These are phyloP conservation scores for Diorhabda carinulata DNA, from an alignment of 1,140 invertebrate species.

Conservation along the genomic window DNA sequence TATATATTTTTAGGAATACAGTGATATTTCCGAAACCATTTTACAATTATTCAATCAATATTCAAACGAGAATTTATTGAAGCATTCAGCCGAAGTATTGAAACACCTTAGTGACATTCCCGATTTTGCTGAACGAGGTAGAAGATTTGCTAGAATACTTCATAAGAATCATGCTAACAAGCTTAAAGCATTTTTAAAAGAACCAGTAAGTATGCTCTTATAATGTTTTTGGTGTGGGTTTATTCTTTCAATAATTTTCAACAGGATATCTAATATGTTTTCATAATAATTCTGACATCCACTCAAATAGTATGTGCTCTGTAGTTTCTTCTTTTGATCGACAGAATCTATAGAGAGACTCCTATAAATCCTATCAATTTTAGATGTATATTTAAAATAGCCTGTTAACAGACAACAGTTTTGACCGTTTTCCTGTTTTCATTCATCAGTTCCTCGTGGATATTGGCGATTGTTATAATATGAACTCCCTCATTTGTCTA, in stretches of 20 bases:
- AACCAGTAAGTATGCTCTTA: constrained; percentile 3
- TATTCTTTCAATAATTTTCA: background rate
- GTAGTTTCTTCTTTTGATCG: background rate
- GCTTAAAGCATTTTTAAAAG: background rate
- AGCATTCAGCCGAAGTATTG: constrained; percentile 5
- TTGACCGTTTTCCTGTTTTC: too few relatives aligned
- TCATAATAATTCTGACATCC: background rate
- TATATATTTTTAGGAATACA: constrained; percentile 13
- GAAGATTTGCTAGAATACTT: background rate
- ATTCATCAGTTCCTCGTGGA: too few relatives aligned
- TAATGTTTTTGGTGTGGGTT: background rate
- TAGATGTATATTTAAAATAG: background rate
- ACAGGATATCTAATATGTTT: background rate
- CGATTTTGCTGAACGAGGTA: background rate
- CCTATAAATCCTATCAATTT: background rate
- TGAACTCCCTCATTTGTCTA: too few relatives aligned
- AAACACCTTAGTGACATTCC: constrained; percentile 1
- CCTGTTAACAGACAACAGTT: too few relatives aligned
- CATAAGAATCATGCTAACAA: constrained; percentile 5
- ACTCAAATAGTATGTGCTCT: background rate
- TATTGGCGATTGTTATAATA: too few relatives aligned
- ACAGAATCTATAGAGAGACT: background rate
- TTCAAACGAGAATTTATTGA: constrained; percentile 6
- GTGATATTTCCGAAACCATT: constrained; percentile 5
- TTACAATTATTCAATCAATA: constrained; percentile 4